A percentile compares a stretch with the other conserved stretches of the same genome.
Conservation (phyloP, 1,140 invertebrate species). For the Thaumetopoea pityocampa region DNA sequence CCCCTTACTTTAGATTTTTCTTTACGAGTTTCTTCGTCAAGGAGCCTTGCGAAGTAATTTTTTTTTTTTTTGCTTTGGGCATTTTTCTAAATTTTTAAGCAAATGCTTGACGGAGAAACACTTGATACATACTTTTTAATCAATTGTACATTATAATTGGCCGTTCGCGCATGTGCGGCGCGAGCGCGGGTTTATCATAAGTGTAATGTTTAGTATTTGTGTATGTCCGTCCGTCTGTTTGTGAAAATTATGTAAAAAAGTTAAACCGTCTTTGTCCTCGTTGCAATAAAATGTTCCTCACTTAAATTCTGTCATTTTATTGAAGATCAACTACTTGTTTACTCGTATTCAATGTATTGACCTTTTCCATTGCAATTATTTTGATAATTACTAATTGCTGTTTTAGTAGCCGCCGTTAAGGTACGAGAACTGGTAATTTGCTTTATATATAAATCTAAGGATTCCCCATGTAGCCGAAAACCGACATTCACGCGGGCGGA, state of each 20-base stretch:
- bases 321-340: not conserved
- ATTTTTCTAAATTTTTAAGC: slow-evolving; percentile 35
- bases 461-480: too few relatives aligned
- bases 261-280: slow-evolving; percentile 29
- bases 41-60: slow-evolving; percentile 35
- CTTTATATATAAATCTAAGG: too few relatives aligned
- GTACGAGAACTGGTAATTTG: too few relatives aligned
- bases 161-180: slow-evolving; percentile 14
- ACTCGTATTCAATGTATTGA: not conserved
- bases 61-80: slow-evolving; percentile 23
- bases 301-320: slow-evolving; percentile 5
- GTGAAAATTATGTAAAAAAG: slow-evolving; percentile 28
- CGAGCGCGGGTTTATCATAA: slow-evolving; percentile 25
- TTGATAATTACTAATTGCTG: too few relatives aligned
- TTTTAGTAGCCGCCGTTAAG: too few relatives aligned
- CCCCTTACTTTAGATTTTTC: too few relatives aligned
- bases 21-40: slow-evolving; percentile 36
- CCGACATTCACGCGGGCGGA: too few relatives aligned
- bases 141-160: slow-evolving; percentile 12
- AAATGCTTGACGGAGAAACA: slow-evolving; percentile 41
- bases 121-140: slow-evolving; percentile 9
- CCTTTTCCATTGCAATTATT: too few relatives aligned
- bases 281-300: slow-evolving; percentile 27
- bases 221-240: slow-evolving; percentile 26
- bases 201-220: slow-evolving; percentile 38